Evolutionary conservation across 2,797 vertebrate genomes (phyloP).

Genomic region (Cirrhinus molitorella): DNA sequence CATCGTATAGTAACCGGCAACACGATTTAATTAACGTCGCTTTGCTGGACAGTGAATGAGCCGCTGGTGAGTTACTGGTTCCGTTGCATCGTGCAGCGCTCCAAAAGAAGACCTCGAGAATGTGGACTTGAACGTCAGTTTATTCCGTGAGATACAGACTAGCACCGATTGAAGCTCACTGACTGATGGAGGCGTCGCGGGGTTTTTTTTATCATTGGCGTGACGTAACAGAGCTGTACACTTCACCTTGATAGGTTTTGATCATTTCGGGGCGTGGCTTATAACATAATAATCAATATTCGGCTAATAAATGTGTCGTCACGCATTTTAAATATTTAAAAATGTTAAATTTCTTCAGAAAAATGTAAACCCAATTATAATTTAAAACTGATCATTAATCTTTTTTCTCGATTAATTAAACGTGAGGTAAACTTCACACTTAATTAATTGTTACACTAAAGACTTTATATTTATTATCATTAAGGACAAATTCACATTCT

Average conservation of each 20-base stretch:
- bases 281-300: neutral
- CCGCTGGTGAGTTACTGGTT: neutral
- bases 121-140: neutral
- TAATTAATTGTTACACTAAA: too few species aligned
- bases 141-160: constrained; percentile 6
- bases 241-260: constrained; percentile 17
- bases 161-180: neutral
- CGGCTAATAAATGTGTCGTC: neutral
- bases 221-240: neutral
- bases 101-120: neutral
- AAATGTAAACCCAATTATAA: neutral
- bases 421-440: too few species aligned
- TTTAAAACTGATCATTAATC: neutral
- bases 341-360: neutral
- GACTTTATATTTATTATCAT: neutral
- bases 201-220: neutral
- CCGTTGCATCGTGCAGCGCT: neutral
- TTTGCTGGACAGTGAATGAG: neutral
- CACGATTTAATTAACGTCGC: neutral
- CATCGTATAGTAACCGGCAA: neutral
- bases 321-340: neutral
- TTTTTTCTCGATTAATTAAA: neutral
- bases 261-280: constrained; percentile 4
- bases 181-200: neutral
- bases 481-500: neutral